Evolutionary conservation across 2,797 vertebrate genomes (phyloP).

Genomic region (Acipenser oxyrinchus): DNA sequence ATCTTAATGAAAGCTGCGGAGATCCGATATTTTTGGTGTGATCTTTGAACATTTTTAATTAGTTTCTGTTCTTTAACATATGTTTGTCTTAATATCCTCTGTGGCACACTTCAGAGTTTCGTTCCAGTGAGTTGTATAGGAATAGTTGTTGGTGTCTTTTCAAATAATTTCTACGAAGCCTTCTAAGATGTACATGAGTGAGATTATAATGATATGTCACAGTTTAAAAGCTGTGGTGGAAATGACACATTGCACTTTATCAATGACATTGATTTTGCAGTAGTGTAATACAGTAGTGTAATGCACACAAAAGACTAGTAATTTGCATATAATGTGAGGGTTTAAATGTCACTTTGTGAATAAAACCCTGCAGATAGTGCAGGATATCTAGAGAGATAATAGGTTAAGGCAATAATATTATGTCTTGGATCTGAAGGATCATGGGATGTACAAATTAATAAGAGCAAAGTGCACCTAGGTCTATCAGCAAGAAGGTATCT

Average conservation of each 20-base stretch:
- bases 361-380: slow-evolving; percentile 41
- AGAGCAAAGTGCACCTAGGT: no score
- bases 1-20: slow-evolving; percentile 3
- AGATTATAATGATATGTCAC: slow-evolving; percentile 54
- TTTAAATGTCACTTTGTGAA: slow-evolving; percentile 37
- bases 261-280: slow-evolving; percentile 37
- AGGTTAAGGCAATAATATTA: slow-evolving; percentile 25
- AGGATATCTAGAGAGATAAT: slow-evolving; percentile 27
- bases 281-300: slow-evolving; percentile 26
- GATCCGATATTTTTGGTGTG: background rate
- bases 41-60: slow-evolving; percentile 2
- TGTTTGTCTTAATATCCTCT: slow-evolving; percentile 8
- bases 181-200: slow-evolving; percentile 49
- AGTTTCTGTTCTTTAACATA: slow-evolving; percentile 5
- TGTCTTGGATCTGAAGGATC: slow-evolving; percentile 5
- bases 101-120: slow-evolving; percentile 33
- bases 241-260: slow-evolving; percentile 36
- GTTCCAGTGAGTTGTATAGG: slow-evolving; percentile 47
- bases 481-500: no score
- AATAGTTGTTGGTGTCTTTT: slow-evolving; percentile 65
- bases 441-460: no score
- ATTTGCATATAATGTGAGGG: slow-evolving; percentile 57
- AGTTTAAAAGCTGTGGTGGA: slow-evolving; percentile 43
- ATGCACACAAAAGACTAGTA: slow-evolving; percentile 25
- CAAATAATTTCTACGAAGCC: slow-evolving; percentile 50